Evolutionary conservation across 2,888 invertebrate genomes (phyloP).

Genomic region (Catocala sponsa): DNA sequence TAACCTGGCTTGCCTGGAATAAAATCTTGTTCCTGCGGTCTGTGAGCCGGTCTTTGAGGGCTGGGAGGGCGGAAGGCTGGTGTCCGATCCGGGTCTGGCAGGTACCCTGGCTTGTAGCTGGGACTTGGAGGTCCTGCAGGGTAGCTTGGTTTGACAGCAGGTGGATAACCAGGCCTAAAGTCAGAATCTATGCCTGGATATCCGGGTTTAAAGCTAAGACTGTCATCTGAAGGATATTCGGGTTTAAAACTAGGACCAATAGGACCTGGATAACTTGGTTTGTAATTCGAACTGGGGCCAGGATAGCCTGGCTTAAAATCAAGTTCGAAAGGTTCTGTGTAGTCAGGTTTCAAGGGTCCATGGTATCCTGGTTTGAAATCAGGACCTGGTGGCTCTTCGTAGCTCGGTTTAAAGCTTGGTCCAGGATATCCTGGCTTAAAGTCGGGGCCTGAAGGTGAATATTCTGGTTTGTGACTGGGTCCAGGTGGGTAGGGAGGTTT

Average conservation of each 20-base stretch:
- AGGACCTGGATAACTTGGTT: conserved; percentile 34
- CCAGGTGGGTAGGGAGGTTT: conserved; percentile 57
- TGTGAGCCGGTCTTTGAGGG: conserved; percentile 39
- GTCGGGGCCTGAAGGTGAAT: conserved; percentile 1
- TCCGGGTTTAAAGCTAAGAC: conserved; percentile 14
- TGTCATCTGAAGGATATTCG: conserved; percentile 18
- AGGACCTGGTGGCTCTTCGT: conserved; percentile 12
- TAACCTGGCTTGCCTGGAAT: conserved; percentile 39
- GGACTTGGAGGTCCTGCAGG: conserved; percentile 18
- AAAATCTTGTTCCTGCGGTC: conserved; percentile 39
- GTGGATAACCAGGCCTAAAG: conserved; percentile 29
- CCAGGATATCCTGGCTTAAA: conserved; percentile 32
- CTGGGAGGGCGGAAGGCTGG: conserved; percentile 30
- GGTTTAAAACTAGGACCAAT: conserved; percentile 27
- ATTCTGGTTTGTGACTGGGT: conserved; percentile 55
- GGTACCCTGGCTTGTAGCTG: conserved; percentile 36
- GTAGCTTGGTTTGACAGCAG: conserved; percentile 17
- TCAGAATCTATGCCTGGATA: conserved; percentile 25
- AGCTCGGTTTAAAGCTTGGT: conserved; percentile 28
- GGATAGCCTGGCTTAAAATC: conserved; percentile 34
- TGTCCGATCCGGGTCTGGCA: conserved; percentile 37
- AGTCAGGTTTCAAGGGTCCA: conserved; percentile 20
- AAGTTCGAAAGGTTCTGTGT: conserved; percentile 21
- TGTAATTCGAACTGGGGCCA: conserved; percentile 29
- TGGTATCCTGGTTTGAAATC: conserved; percentile 14